A percentile compares a stretch with the other conserved stretches of the same genome.
phyloP scores from a whole-genome alignment of 1,140 invertebrate genomes.

The Cherax quadricarinatus region DNA sequence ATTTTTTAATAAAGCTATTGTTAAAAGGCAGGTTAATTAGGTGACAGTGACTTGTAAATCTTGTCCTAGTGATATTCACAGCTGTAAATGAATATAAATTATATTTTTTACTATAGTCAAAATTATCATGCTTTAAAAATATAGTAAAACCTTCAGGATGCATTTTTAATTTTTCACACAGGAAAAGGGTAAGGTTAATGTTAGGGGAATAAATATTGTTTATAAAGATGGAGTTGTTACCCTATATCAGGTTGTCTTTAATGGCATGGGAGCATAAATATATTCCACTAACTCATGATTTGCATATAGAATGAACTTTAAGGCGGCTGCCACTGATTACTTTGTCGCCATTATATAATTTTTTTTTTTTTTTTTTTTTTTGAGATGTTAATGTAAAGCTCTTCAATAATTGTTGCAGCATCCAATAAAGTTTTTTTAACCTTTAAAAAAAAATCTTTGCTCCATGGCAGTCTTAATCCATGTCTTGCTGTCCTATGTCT shows the following conservation, averaged over 20 bases:
- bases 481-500: no score
- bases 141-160: background rate
- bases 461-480: no score
- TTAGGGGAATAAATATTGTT: background rate
- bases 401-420: slow-evolving; percentile 69
- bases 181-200: background rate
- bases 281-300: slow-evolving; percentile 11
- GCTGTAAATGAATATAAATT: background rate
- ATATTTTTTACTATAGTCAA: background rate
- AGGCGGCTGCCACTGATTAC: slow-evolving; percentile 41
- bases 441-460: background rate
- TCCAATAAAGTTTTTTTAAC: slow-evolving; percentile 31
- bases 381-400: slow-evolving; percentile 60
- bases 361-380: slow-evolving; percentile 23
- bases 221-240: background rate
- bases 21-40: background rate
- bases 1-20: background rate
- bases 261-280: background rate
- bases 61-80: background rate
- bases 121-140: background rate
- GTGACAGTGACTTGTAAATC: background rate
- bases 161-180: background rate
- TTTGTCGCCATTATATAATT: slow-evolving; percentile 34
- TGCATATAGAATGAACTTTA: background rate
- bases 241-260: background rate